Conservation (phyloP, 64 coral and sea anemone genomes). For the Porites lutea region DNA sequence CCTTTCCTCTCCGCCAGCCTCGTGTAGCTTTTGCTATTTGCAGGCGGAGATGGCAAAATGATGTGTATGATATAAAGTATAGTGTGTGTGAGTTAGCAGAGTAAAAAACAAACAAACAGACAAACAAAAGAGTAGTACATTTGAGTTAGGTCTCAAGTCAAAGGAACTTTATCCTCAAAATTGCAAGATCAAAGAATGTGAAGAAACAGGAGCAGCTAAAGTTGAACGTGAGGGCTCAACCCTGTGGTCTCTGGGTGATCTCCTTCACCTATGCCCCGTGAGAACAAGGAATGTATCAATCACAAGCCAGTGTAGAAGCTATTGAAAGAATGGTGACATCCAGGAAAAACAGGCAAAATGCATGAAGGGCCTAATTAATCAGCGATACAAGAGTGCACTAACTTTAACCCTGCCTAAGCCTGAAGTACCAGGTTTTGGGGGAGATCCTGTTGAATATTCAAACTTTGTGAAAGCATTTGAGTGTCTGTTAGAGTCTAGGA, state of each 20-base stretch:
- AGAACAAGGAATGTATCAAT: no score
- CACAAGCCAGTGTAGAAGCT: neutral
- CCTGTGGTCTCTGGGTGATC: no score
- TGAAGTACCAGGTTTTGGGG: slow-evolving; percentile 50
- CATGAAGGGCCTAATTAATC: neutral
- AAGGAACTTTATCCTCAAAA: neutral
- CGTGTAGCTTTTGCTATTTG: no score
- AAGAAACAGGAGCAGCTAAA: neutral
- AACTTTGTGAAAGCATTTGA: slow-evolving; percentile 66
- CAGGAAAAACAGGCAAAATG: neutral
- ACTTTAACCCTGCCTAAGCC: slow-evolving; percentile 72
- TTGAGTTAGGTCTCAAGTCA: no score
- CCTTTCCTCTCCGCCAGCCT: no score
- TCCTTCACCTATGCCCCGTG: no score
- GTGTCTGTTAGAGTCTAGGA: slow-evolving; percentile 46
- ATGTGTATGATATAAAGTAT: no score
- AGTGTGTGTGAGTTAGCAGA: no score
- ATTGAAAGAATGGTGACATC: slow-evolving; percentile 12
- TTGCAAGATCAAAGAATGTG: no score
- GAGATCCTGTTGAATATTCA: slow-evolving; percentile 63
- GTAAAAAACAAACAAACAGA: no score
- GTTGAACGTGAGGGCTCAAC: neutral
- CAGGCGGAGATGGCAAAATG: no score
- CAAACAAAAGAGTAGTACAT: no score
- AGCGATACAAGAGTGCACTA: slow-evolving; percentile 28